phyloP scores from a whole-genome alignment of 1,140 invertebrate genomes.

The Atopsyche davidsoni region DNA sequence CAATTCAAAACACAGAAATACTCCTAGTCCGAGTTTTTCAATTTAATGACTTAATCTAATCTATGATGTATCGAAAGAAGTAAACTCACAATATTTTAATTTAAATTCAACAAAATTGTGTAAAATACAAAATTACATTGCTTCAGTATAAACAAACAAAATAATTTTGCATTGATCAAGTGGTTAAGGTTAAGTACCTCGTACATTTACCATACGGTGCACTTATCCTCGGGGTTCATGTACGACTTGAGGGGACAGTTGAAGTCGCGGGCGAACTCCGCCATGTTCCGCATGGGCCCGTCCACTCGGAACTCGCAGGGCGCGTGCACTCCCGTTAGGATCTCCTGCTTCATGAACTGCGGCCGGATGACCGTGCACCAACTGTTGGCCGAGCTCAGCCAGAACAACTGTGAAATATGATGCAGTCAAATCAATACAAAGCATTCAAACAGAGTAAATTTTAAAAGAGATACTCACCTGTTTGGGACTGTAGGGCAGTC shows the following conservation, averaged over 20 bases:
- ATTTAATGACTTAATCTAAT: too few species aligned
- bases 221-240: conserved; percentile 90
- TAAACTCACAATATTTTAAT: too few species aligned
- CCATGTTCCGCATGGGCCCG: conserved; percentile 83
- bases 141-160: neutral
- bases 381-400: conserved; percentile 56
- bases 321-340: conserved; percentile 70
- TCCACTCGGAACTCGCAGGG: conserved; percentile 76
- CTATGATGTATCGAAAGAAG: too few species aligned
- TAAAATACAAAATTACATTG: neutral
- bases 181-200: neutral
- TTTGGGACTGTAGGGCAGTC: conserved; percentile 58
- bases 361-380: conserved; percentile 56
- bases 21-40: too few species aligned
- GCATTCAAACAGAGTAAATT: conserved; percentile 5
- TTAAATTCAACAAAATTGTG: too few species aligned
- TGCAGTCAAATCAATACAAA: neutral
- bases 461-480: conserved; percentile 46
- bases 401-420: conserved; percentile 50
- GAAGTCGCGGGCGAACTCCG: conserved; percentile 82
- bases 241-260: conserved; percentile 70
- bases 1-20: too few species aligned
- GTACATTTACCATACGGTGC: conserved; percentile 68
- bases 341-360: conserved; percentile 65
- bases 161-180: neutral